Evolutionary conservation across 2,113 vertebrate genomes (phyloP).

Genomic region (Ancistrus triradiatus): DNA sequence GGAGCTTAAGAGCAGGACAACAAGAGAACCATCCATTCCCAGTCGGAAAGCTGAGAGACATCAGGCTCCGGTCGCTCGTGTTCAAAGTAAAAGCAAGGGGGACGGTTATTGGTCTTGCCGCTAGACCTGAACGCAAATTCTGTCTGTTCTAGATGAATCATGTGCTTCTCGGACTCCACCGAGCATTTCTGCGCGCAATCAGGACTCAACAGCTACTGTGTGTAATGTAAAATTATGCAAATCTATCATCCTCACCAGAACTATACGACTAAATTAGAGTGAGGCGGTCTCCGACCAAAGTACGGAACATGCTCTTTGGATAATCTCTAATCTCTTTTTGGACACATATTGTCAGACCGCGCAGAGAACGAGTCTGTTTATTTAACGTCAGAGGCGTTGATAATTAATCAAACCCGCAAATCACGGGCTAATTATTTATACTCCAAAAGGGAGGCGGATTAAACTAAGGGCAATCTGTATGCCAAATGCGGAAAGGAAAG

Average conservation of each 20-base stretch:
- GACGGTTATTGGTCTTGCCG: no score
- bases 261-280: conserved; percentile 41
- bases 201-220: conserved; percentile 34
- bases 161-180: conserved; percentile 10
- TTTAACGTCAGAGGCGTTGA: conserved; percentile 10
- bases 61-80: conserved; percentile 2
- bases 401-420: conserved; percentile 38
- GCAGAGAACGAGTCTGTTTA: conserved; percentile 31
- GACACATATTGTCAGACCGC: conserved; percentile 33
- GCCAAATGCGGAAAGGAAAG: no score
- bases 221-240: conserved; percentile 46
- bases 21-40: conserved; percentile 25
- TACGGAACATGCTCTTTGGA: conserved; percentile 23
- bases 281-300: conserved; percentile 23
- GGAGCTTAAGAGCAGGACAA: conserved; percentile 34
- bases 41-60: conserved; percentile 39
- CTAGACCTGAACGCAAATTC: no score
- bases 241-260: conserved; percentile 30
- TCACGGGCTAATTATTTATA: conserved; percentile 43
- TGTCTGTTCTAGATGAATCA: conserved; percentile 27
- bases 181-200: conserved; percentile 25
- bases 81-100: conserved; percentile 37
- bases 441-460: conserved; percentile 1
- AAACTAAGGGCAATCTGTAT: no score
- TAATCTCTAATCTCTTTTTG: conserved; percentile 37